phyloP scores from a whole-genome alignment of 2,113 vertebrate genomes.

The Origma solitaria region DNA sequence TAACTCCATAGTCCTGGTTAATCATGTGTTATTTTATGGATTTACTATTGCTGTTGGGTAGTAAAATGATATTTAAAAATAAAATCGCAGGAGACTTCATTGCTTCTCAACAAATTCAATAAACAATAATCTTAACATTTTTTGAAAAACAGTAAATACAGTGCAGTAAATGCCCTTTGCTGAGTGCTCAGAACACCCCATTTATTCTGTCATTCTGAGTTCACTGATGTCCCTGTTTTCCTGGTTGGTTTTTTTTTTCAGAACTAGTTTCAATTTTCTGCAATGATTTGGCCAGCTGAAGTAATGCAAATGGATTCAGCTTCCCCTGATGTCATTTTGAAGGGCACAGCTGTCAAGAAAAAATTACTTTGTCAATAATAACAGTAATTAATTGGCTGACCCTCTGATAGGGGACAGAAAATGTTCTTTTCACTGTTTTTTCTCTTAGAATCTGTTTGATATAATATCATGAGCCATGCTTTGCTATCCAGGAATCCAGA shows the following conservation, averaged over 20 bases:
- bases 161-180: neutral
- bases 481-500: neutral
- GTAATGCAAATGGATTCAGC: neutral
- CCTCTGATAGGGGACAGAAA: neutral
- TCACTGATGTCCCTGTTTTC: neutral
- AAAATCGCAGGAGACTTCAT: conserved; percentile 19
- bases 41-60: conserved; percentile 34
- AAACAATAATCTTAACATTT: neutral
- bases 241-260: neutral
- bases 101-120: conserved; percentile 1
- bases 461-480: neutral
- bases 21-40: conserved; percentile 2
- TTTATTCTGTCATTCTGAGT: neutral
- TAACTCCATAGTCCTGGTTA: conserved; percentile 1
- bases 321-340: neutral
- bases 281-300: neutral
- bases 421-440: neutral
- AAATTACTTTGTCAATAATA: neutral
- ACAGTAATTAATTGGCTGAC: neutral
- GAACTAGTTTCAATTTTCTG: neutral
- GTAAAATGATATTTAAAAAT: conserved; percentile 40
- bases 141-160: neutral
- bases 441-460: neutral
- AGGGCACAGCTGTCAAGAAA: conserved; percentile 1
- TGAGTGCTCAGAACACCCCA: neutral